phyloP scores from a whole-genome alignment of 53 echinoderm and acorn worm genomes.

The Glandiceps talaboti region DNA sequence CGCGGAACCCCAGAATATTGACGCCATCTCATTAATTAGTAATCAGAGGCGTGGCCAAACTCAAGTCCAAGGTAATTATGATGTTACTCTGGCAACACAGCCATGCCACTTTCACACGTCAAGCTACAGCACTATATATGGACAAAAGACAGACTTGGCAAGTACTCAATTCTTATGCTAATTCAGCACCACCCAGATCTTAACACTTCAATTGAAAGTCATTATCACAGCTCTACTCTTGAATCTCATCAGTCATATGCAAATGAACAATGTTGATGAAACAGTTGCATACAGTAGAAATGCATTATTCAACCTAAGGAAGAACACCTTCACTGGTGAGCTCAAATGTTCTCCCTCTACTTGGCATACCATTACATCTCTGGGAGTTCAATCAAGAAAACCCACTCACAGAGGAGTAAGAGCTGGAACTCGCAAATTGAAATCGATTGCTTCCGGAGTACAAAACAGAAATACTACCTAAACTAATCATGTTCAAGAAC shows the following conservation, averaged over 20 bases:
- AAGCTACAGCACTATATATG: no score
- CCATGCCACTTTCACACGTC: no score
- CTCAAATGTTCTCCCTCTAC: neutral
- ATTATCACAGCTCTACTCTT: no score
- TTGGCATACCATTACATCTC: neutral
- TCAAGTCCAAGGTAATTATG: no score
- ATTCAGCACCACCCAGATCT: no score
- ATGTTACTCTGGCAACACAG: no score
- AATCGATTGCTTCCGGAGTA: neutral
- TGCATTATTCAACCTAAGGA: neutral
- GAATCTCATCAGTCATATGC: neutral
- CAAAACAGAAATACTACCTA: neutral
- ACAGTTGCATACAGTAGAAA: neutral
- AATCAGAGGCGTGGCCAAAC: no score
- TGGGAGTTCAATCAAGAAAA: neutral
- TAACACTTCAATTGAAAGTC: neutral
- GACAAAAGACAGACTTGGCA: no score
- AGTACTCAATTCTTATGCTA: no score
- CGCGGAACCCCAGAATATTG: no score
- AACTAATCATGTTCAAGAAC: neutral
- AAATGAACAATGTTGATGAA: neutral
- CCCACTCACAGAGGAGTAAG: neutral
- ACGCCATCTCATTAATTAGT: no score
- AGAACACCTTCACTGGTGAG: neutral
- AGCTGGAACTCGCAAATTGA: neutral